These are phyloP conservation scores for Toxotes chatareus DNA, from an alignment of 2,113 vertebrate genomes.

Conservation along the genomic window DNA sequence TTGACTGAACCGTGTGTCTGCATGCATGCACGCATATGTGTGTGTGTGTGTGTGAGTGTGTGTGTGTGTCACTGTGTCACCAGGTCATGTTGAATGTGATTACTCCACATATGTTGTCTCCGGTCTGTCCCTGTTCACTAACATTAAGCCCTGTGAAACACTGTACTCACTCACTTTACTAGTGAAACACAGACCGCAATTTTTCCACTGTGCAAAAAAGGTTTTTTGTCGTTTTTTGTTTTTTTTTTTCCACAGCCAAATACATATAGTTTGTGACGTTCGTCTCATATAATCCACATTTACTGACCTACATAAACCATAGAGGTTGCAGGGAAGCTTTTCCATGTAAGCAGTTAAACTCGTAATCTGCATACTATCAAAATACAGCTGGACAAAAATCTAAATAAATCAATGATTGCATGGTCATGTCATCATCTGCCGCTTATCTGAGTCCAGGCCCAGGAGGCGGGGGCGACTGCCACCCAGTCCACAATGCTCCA, in stretches of 20 bases:
- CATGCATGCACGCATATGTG: neutral
- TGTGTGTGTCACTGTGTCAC: neutral
- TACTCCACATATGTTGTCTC: constrained; percentile 11
- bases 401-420: too few species aligned
- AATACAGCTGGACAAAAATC: neutral
- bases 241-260: neutral
- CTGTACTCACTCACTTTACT: neutral
- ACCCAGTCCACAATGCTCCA: too few species aligned
- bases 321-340: neutral
- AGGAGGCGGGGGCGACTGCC: too few species aligned
- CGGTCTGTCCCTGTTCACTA: constrained; percentile 6
- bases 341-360: neutral
- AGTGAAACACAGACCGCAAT: neutral
- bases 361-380: constrained; percentile 5
- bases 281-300: constrained; percentile 13
- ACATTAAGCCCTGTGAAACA: neutral
- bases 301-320: constrained; percentile 32
- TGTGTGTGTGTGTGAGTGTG: neutral
- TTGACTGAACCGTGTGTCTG: neutral
- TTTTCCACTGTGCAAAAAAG: neutral
- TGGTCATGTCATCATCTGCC: too few species aligned
- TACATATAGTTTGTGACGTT: constrained; percentile 8
- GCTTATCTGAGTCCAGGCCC: too few species aligned
- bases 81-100: constrained; percentile 24
- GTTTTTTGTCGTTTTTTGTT: neutral